Conservation (phyloP, 2,888 invertebrate genomes). For the Dione juno region DNA sequence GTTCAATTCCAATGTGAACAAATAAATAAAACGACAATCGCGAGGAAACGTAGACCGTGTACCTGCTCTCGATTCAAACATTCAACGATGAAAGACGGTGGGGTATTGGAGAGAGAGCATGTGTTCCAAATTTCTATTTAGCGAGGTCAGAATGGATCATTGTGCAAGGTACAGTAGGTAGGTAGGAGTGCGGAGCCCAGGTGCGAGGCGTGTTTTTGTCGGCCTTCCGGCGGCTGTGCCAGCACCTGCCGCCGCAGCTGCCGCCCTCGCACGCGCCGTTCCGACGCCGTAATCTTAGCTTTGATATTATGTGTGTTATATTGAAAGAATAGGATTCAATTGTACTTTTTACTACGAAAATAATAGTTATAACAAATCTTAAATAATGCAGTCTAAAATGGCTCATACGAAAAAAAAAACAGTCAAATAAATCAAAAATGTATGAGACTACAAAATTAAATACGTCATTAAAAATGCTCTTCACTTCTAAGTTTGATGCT, state of each 20-base stretch:
- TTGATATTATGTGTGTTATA: neutral
- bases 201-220: constrained; percentile 79
- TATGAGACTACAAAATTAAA: constrained; percentile 6
- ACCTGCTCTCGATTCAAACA: constrained; percentile 51
- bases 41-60: constrained; percentile 43
- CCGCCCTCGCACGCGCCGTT: constrained; percentile 62
- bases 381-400: neutral
- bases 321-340: neutral
- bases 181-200: constrained; percentile 62
- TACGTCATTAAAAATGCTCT: constrained; percentile 15
- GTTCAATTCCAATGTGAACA: constrained; percentile 25
- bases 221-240: constrained; percentile 79
- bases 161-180: constrained; percentile 69
- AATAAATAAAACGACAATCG: constrained; percentile 27
- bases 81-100: constrained; percentile 39
- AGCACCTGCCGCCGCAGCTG: constrained; percentile 77
- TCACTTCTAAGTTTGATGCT: constrained; percentile 4
- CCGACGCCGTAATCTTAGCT: neutral
- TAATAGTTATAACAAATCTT: neutral
- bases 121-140: constrained; percentile 53
- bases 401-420: neutral
- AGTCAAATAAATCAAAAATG: neutral
- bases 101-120: constrained; percentile 52
- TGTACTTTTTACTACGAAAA: neutral
- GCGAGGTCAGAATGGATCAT: constrained; percentile 58